Evolutionary conservation across 2,888 invertebrate genomes (phyloP).

Genomic region (Tipula lateralis): DNA sequence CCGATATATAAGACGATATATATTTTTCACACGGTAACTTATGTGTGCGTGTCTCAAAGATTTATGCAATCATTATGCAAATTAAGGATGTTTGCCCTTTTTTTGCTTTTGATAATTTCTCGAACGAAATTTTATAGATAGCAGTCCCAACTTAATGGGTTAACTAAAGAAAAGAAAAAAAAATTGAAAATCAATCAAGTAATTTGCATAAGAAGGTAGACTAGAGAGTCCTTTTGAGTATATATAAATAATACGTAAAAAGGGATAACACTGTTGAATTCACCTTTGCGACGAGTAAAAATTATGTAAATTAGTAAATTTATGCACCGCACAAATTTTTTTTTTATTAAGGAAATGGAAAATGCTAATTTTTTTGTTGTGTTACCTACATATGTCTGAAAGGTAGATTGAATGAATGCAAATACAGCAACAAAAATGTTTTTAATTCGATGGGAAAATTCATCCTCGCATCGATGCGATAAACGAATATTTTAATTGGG

Average conservation of each 20-base stretch:
- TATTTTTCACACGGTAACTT: neutral
- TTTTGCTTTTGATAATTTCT: neutral
- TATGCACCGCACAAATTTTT: neutral
- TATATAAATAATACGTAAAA: neutral
- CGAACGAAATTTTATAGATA: neutral
- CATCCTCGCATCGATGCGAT: neutral
- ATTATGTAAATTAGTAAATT: neutral
- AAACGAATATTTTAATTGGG: neutral
- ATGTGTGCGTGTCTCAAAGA: neutral
- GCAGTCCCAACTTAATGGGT: too few relatives aligned
- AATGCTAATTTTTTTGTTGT: neutral
- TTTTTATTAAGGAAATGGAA: neutral
- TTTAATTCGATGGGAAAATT: conserved; percentile 24
- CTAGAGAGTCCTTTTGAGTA: too few relatives aligned
- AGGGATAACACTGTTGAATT: neutral
- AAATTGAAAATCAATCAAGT: neutral
- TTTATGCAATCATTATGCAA: conserved; percentile 9
- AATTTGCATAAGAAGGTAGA: conserved; percentile 6
- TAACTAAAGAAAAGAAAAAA: neutral
- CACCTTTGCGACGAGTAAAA: conserved; percentile 24
- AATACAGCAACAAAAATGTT: neutral
- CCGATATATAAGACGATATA: too few relatives aligned
- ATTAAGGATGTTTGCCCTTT: neutral
- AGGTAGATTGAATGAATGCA: neutral
- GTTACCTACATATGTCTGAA: neutral